A percentile compares a stretch with the other conserved stretches of the same genome.
phyloP scores from a whole-genome alignment of 2,797 vertebrate genomes.

The Tragopan temminckii region DNA sequence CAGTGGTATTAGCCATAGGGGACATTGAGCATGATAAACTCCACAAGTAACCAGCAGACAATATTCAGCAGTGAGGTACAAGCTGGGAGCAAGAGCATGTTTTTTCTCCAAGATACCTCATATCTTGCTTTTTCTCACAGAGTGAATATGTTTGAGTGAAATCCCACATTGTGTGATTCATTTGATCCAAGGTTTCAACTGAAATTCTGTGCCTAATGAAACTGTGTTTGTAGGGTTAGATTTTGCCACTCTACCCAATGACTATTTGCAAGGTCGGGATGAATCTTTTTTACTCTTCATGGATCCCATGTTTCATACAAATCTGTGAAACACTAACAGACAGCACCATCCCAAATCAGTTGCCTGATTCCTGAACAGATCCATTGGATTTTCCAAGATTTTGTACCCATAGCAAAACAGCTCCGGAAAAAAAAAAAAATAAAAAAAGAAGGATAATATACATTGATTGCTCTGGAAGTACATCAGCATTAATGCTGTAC shows the following conservation, averaged over 20 bases:
- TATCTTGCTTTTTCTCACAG: not conserved
- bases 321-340: not conserved
- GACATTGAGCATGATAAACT: rapidly evolving
- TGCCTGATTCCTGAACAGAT: not conserved
- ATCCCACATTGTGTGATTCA: not conserved
- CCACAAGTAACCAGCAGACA: not conserved
- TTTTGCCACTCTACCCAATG: not conserved
- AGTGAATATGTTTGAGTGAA: not conserved
- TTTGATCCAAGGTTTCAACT: not conserved
- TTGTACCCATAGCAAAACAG: not conserved
- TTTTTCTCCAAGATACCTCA: not conserved
- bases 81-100: not conserved
- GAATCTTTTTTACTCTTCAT: not conserved
- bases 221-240: not conserved
- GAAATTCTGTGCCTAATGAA: not conserved
- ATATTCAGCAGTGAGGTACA: not conserved
- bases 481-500: not conserved
- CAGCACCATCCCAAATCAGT: not conserved
- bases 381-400: not conserved
- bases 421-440: not conserved
- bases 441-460: not conserved
- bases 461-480: not conserved
- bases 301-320: not conserved
- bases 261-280: rapidly evolving
- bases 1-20: rapidly evolving